Evolutionary conservation across 2,888 invertebrate genomes (phyloP), one percentile per base, ranked within the genome.

Genomic region (Lagria hirta): DNA sequence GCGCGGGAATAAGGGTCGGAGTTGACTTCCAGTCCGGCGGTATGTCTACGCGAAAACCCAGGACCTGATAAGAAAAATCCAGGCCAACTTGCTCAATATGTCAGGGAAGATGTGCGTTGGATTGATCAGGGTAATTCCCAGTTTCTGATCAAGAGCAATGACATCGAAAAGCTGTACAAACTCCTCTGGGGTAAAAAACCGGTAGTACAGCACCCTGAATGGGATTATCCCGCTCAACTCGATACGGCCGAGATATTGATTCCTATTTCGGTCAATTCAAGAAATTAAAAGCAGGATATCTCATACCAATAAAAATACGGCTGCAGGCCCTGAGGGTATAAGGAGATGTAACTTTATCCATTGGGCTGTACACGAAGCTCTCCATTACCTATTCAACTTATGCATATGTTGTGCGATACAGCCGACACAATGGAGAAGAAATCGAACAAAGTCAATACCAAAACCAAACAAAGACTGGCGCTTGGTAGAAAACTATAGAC

Each of bases 401-500:
- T 10, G 55, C 0, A 21, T 55, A 48, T 30, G 36, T 11, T 24
- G 41, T 14, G 48, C 46, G 2, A 46, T n/a, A 26, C 49, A 52
- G 30, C 56, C 64, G n/a, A 45, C 52, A 8, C 36, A 38, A 1
- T 68, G 66, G 65, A 58, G 55, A 12, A 36, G 6, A 20, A 68
- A 66, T 32, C 49, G 65, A 7, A 69, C 67, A 0, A 59, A 58
- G 0, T 46, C 66, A 0, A 50, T 69, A 0, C 62, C 57, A 0
- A 68, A 69, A 33, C 52, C 54, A n/a, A 64, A 62, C 0, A 66
- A 65, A 23, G 63, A 67, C 34, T 11, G 20, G 0, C 16, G 1
- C 0, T 36, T 49, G 8, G 53, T 54, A 0, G 59, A 48, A 4
- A 66, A 61, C 40, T 68, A 63, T 48, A 35, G 66, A 1, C 65